These are phyloP conservation scores for Echeneis naucrates DNA, from an alignment of 2,797 vertebrate species.

Conservation along the genomic window DNA sequence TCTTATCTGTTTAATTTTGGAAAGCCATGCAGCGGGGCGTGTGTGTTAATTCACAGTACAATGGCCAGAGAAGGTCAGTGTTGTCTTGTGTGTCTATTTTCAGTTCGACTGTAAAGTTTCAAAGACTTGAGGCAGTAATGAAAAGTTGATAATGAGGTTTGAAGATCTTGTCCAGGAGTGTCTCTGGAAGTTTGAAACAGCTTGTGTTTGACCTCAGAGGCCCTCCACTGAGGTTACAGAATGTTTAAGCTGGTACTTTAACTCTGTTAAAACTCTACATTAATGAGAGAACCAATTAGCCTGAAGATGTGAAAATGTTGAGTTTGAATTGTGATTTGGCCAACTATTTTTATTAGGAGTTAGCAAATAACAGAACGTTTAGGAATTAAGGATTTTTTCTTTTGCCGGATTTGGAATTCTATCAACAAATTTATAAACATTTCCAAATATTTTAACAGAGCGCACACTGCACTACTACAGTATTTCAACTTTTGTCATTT, in stretches of 20 bases:
- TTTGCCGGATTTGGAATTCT: too few relatives aligned
- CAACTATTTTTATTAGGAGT: too few relatives aligned
- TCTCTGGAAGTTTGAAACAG: slow-evolving; percentile 12
- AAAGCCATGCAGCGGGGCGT: neutral
- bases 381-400: too few relatives aligned
- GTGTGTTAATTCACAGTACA: slow-evolving; percentile 21
- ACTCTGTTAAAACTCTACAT: neutral
- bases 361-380: too few relatives aligned
- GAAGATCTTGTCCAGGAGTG: neutral
- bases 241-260: neutral
- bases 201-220: neutral
- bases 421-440: too few relatives aligned
- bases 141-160: slow-evolving; percentile 28
- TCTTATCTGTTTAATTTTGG: slow-evolving; percentile 62
- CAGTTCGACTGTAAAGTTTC: slow-evolving; percentile 33
- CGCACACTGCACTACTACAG: too few relatives aligned
- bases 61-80: slow-evolving; percentile 29
- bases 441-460: too few relatives aligned
- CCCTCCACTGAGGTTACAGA: neutral
- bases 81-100: slow-evolving; percentile 49
- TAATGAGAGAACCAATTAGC: neutral
- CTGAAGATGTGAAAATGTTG: neutral
- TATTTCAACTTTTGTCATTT: too few relatives aligned
- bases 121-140: slow-evolving; percentile 27
- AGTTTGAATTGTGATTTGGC: too few relatives aligned